phyloP scores from a whole-genome alignment of 1,140 invertebrate genomes.

The Phymastichus coffea region DNA sequence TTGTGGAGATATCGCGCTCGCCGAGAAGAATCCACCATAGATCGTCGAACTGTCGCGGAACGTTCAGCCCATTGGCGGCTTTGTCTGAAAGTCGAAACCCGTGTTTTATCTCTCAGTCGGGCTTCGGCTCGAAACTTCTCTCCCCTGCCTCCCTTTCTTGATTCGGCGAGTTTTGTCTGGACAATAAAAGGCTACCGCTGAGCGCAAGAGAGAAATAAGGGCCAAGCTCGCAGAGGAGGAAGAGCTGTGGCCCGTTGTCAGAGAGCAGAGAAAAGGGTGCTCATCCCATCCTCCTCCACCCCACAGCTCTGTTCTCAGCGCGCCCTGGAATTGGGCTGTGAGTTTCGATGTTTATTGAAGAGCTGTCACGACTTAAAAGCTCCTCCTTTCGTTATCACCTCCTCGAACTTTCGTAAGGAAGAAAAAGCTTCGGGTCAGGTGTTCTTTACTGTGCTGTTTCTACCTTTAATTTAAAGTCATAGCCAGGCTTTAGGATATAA shows the following conservation, averaged over 20 bases:
- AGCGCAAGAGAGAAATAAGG: constrained; percentile 22
- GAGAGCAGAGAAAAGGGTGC: constrained; percentile 24
- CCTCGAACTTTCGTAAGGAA: not conserved
- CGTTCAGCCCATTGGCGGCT: constrained; percentile 28
- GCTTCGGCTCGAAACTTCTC: not conserved
- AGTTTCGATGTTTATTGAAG: constrained; percentile 50
- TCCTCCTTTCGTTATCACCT: constrained; percentile 23
- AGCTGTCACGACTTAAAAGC: constrained; percentile 27
- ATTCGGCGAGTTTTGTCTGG: constrained; percentile 21
- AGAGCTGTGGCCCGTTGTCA: constrained; percentile 15
- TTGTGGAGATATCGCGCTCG: not conserved
- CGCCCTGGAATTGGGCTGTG: constrained; percentile 34
- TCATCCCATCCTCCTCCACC: too few species aligned
- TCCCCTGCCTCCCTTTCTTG: not conserved
- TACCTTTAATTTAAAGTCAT: too few species aligned
- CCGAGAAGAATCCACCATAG: constrained; percentile 17
- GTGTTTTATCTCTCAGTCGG: constrained; percentile 38
- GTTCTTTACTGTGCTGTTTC: not conserved
- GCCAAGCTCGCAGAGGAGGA: constrained; percentile 18
- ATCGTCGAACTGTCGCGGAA: constrained; percentile 30
- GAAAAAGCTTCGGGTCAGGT: not conserved
- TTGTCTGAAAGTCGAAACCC: constrained; percentile 40
- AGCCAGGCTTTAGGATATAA: too few species aligned
- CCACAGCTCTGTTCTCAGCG: too few species aligned
- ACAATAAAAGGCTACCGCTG: constrained; percentile 17